Percentiles rank a stretch among this genome's conserved stretches.
Evolutionary conservation across 2,797 vertebrate species (phyloP).

Genomic region (Chromobotia macracanthus): DNA sequence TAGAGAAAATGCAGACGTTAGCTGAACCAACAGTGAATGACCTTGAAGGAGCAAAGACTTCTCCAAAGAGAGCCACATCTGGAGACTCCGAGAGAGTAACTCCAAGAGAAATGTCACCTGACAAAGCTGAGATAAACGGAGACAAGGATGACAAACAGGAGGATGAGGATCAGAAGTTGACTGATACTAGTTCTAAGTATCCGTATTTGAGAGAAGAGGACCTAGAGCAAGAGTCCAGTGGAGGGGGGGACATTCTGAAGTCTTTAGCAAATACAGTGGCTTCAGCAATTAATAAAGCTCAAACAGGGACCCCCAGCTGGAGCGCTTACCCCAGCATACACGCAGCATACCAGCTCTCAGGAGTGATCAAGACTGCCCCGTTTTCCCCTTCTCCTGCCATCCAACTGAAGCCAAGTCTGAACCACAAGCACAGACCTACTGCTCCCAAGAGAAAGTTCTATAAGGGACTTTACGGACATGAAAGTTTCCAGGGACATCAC

Average conservation of each 20-base stretch:
- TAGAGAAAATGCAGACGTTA: constrained; percentile 95
- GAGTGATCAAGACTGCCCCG: constrained; percentile 85
- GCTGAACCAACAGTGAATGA: constrained; percentile 84
- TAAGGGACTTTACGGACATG: constrained; percentile 71
- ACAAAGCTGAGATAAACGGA: constrained; percentile 82
- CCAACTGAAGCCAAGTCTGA: constrained; percentile 89
- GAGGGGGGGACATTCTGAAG: constrained; percentile 96
- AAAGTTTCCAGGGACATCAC: constrained; percentile 82
- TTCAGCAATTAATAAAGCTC: constrained; percentile 98
- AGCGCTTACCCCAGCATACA: constrained; percentile 98
- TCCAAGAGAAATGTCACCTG: constrained; percentile 84
- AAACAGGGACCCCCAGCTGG: constrained; percentile 98
- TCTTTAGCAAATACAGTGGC: constrained; percentile 98
- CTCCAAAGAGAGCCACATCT: constrained; percentile 76
- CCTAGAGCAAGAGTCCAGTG: constrained; percentile 91
- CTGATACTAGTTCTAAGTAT: constrained; percentile 88
- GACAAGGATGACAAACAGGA: constrained; percentile 86
- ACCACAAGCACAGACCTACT: constrained; percentile 91
- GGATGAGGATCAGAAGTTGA: constrained; percentile 82
- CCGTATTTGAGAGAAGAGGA: constrained; percentile 98
- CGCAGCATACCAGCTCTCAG: constrained; percentile 96
- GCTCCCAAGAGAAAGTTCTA: constrained; percentile 92
- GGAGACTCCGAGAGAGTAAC: constrained; percentile 74
- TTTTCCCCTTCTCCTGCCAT: constrained; percentile 86
- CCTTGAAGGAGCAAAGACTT: constrained; percentile 79